Base-by-base conservation (phyloP, 2,113 vertebrate genomes). In the Amblyopsis rosae region DNA sequence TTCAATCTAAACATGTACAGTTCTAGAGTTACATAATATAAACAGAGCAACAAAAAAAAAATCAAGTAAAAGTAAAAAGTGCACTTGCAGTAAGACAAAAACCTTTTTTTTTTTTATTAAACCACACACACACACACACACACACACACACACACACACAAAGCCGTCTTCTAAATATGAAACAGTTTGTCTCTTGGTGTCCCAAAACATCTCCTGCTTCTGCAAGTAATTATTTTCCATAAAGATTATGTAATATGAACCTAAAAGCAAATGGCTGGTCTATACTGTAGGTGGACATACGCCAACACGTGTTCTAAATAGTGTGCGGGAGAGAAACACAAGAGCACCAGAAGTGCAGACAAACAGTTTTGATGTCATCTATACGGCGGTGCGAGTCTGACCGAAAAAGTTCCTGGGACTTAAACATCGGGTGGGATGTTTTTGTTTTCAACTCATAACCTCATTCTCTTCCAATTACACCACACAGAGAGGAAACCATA, bases 21-120 rank as follows among this genome's bases (percentile, higher is more conserved):
- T 87, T 90, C 77, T 90, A 79, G 80, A 87, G 76, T 84, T 91
- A 91, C 90, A 92, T 83, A 79, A 88, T 89, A 88, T 85, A 81
- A 87, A 90, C 83, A 84, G 67, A 81, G 81, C 63, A 69, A 79
- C 74, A 59, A 56, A 67, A 57, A 19, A 68, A 72, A 65, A 33
- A 59, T 51, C 71, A 69, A 26, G 26, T 26, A 88, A 90, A 86
- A 72, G 82, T 88, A 60, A 76, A 92, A 90, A 93, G 90, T 93
- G 91, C 89, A 93, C 92, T 93, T 93, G 86, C 86, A 91, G 86
- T 86, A 74, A 72, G 72, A 82, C 57, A 15, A 64, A 26, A 9
- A 47, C 45, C 45, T 3, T 26, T 26, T 26, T 26, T 26, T 2
- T 26, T 26, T 3, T 26, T 8, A 15, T 9, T 54, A 26, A 51